phyloP scores from a whole-genome alignment of 2,113 vertebrate genomes.

The Cervus canadensis region DNA sequence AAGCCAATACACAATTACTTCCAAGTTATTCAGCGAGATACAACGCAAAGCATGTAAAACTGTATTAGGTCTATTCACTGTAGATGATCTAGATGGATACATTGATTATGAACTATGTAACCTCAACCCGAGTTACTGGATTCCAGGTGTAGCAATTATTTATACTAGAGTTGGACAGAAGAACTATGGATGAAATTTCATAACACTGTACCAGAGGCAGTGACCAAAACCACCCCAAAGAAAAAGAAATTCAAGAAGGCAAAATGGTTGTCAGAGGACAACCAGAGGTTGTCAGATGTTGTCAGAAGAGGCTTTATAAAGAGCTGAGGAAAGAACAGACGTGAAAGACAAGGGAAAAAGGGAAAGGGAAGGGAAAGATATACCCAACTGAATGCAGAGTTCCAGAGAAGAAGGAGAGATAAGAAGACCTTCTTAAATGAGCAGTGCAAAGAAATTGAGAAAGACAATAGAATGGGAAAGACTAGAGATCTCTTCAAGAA shows the following conservation, averaged over 20 bases:
- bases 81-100: not conserved
- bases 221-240: not conserved
- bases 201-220: not conserved
- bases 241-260: not conserved
- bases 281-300: not conserved
- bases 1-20: not conserved
- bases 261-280: not conserved
- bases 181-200: not conserved
- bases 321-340: not conserved
- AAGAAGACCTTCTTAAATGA: not conserved
- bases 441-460: not conserved
- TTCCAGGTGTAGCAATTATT: not conserved
- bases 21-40: not conserved
- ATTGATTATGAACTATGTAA: not conserved
- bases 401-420: not conserved
- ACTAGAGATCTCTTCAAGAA: not conserved
- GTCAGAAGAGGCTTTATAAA: not conserved
- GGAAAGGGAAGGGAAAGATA: not conserved
- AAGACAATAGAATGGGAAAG: not conserved
- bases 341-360: not conserved
- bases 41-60: not conserved
- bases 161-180: not conserved
- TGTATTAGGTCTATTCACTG: not conserved
- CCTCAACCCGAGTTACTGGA: not conserved
- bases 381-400: not conserved